Evolutionary conservation across 1,140 invertebrate species (phyloP), one percentile per base, ranked within the genome.

Genomic region (Conus betulinus): DNA sequence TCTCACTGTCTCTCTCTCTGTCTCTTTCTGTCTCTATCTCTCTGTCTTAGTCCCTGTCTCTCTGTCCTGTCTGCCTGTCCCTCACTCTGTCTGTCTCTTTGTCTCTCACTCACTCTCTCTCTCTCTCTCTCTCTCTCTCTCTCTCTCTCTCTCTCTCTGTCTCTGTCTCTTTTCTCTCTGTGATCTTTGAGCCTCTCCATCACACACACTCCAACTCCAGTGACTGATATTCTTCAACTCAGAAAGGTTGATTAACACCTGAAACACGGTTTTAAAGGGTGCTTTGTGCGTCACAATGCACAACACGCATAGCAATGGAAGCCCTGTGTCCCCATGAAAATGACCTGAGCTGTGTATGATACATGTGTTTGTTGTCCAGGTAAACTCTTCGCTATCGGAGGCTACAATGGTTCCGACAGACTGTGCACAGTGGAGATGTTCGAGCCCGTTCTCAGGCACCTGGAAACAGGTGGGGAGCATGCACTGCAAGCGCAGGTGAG

Each of bases 341-440:
- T 39, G 39, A 39, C 39, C 39, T 39, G 39, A 39, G 0, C 39
- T 39, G 39, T 3, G 39, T 39, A 39, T 39, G 39, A 39, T 1
- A 39, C 39, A 39, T 39, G 39, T 39, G 39, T 0, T 39, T 3
- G 39, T 0, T 39, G 57, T 60, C 8, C 57, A 71, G 15, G 67
- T 7, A 71, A 71, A 57, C 90, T 96, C 39, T 96, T 96, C 92
- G 96, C 96, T 51, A 96, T 96, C 88, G 96, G 96, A 57, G 96
- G 96, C 20, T 98, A 98, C 92, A 98, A 98, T 95, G 98, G 98
- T 10, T 96, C 96, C 53, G 97, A 98, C 93, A 95, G 98, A 90
- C 95, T 98, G 13, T 97, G 97, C 53, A 98, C 97, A n/a, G 98
- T 98, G 5, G 98, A 98, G 95, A 97, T 98, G 13, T 98, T 97